These are phyloP conservation scores for Acleris holmiana DNA, from an alignment of 2,888 invertebrate genomes.

Conservation along the genomic window DNA sequence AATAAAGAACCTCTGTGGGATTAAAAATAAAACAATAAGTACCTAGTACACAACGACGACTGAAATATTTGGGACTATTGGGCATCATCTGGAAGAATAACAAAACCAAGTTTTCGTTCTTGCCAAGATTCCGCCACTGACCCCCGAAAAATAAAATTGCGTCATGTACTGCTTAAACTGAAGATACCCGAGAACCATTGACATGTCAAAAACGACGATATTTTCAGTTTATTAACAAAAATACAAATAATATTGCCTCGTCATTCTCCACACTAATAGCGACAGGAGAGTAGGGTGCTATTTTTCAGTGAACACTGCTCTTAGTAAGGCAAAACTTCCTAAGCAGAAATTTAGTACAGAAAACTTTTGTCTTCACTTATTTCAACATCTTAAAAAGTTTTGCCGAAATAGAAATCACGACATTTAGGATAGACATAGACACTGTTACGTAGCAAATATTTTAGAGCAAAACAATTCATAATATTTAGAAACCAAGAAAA, in stretches of 20 bases:
- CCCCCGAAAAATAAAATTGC: slow-evolving; percentile 37
- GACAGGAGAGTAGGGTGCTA: slow-evolving; percentile 80
- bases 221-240: slow-evolving; percentile 52
- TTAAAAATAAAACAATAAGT: slow-evolving; percentile 40
- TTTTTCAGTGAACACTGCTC: slow-evolving; percentile 67
- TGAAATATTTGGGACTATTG: slow-evolving; percentile 15
- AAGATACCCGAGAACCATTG: slow-evolving; percentile 42
- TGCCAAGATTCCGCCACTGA: slow-evolving; percentile 36
- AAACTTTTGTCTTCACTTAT: slow-evolving; percentile 32
- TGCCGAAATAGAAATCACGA: slow-evolving; percentile 64
- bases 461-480: slow-evolving; percentile 49
- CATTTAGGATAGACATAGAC: slow-evolving; percentile 65
- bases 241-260: slow-evolving; percentile 58
- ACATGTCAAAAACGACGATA: slow-evolving; percentile 32
- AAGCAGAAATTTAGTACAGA: slow-evolving; percentile 1
- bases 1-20: slow-evolving; percentile 48
- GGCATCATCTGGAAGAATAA: slow-evolving; percentile 22
- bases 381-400: slow-evolving; percentile 55
- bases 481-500: too few relatives aligned
- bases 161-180: slow-evolving; percentile 52
- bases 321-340: slow-evolving; percentile 58
- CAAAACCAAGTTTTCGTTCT: slow-evolving; percentile 25
- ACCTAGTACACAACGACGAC: slow-evolving; percentile 42
- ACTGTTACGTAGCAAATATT: slow-evolving; percentile 48
- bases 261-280: slow-evolving; percentile 78